A percentile compares a stretch with the other conserved stretches of the same genome.
These are phyloP conservation scores for Crocodylus rhombifer DNA, from an alignment of 2,797 vertebrate species.

Conservation along the genomic window DNA sequence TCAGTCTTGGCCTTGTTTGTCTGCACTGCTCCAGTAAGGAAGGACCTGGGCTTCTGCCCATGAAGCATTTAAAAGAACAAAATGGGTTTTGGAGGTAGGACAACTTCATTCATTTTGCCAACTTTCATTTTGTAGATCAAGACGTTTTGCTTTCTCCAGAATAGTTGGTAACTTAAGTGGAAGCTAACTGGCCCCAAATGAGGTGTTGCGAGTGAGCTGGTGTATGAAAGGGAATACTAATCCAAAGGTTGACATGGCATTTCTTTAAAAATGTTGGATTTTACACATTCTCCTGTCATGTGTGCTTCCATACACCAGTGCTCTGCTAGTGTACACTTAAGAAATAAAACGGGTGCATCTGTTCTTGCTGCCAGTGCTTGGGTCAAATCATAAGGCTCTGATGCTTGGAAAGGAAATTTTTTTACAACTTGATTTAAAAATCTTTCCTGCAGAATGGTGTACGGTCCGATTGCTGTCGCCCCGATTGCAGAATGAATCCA, in stretches of 20 bases:
- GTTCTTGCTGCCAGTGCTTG: background rate
- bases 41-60: background rate
- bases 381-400: background rate
- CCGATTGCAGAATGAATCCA: background rate
- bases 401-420: background rate
- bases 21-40: background rate
- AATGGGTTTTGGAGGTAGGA: background rate
- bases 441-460: background rate
- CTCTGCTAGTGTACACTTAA: background rate
- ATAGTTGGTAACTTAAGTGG: background rate
- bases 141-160: background rate
- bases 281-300: background rate
- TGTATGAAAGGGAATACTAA: background rate
- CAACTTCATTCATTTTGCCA: background rate
- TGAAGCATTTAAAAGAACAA: background rate
- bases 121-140: rapidly evolving
- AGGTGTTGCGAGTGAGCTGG: background rate
- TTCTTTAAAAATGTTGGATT: slow-evolving; percentile 8
- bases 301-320: slow-evolving; percentile 7
- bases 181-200: background rate
- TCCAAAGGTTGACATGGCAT: background rate
- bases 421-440: background rate
- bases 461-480: background rate
- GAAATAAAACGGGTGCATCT: background rate
- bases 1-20: background rate